A percentile compares a stretch with the other conserved stretches of the same genome.
Conservation (phyloP, 2,797 vertebrate species). For the Carapus acus region DNA sequence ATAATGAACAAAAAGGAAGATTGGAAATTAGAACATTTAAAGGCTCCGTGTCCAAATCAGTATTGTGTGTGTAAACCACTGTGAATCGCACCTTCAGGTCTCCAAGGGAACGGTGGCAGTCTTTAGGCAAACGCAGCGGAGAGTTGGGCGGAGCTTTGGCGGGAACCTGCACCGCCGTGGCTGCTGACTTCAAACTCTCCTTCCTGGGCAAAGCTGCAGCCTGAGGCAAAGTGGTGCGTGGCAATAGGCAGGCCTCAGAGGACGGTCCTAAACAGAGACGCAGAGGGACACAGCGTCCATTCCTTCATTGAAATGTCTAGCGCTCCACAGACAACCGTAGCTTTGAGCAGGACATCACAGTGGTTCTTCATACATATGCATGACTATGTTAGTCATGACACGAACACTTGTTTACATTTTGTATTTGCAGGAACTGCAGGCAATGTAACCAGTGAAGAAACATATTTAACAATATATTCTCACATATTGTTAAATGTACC, state of each 20-base stretch:
- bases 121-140: slow-evolving; percentile 75
- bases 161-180: slow-evolving; percentile 63
- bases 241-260: slow-evolving; percentile 77
- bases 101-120: slow-evolving; percentile 86
- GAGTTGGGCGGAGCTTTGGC: slow-evolving; percentile 64
- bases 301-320: too few relatives aligned
- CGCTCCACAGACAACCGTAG: too few relatives aligned
- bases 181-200: slow-evolving; percentile 73
- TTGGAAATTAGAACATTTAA: not conserved
- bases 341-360: too few relatives aligned
- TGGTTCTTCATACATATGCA: too few relatives aligned
- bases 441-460: too few relatives aligned
- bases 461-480: too few relatives aligned
- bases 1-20: slow-evolving; percentile 12
- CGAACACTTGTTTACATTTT: too few relatives aligned
- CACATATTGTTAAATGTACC: too few relatives aligned
- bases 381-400: too few relatives aligned
- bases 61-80: not conserved
- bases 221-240: slow-evolving; percentile 65
- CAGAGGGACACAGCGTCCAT: not conserved
- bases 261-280: slow-evolving; percentile 67
- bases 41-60: not conserved
- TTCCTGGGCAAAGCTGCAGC: slow-evolving; percentile 72
- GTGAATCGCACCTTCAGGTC: slow-evolving; percentile 81
- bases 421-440: too few relatives aligned